Conservation (phyloP, 2,113 vertebrate species). For the Malurus alboscapulatus region DNA sequence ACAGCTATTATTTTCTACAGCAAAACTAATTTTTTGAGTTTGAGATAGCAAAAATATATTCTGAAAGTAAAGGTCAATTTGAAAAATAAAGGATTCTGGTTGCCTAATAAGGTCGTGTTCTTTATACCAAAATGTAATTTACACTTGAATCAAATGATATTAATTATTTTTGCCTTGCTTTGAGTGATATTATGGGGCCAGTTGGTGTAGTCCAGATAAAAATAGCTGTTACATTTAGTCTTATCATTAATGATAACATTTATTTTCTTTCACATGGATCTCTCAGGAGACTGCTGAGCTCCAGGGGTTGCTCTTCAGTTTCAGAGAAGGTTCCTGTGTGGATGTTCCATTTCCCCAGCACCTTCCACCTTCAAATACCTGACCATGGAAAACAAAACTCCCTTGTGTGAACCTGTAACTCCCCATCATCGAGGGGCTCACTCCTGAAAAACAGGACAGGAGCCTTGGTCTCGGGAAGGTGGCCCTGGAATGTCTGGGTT, state of each 20-base stretch:
- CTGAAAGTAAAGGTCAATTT: background rate
- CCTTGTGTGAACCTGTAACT: background rate
- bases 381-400: background rate
- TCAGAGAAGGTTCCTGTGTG: background rate
- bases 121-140: slow-evolving; percentile 27
- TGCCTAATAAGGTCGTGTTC: background rate
- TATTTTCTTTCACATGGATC: background rate
- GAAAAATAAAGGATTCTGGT: background rate
- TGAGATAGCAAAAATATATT: background rate
- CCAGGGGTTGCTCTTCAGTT: background rate
- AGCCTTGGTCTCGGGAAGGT: background rate
- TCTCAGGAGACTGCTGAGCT: background rate
- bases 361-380: background rate
- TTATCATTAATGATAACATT: slow-evolving; percentile 16
- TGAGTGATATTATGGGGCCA: background rate
- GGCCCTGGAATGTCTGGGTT: background rate
- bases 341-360: background rate
- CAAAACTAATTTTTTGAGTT: background rate
- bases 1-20: background rate
- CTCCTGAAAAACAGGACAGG: background rate
- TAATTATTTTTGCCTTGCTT: slow-evolving; percentile 21
- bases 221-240: slow-evolving; percentile 7
- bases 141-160: background rate
- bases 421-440: accelerated
- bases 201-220: background rate